phyloP scores from a whole-genome alignment of 64 coral and sea anemone genomes.

The Pocillopora verrucosa region DNA sequence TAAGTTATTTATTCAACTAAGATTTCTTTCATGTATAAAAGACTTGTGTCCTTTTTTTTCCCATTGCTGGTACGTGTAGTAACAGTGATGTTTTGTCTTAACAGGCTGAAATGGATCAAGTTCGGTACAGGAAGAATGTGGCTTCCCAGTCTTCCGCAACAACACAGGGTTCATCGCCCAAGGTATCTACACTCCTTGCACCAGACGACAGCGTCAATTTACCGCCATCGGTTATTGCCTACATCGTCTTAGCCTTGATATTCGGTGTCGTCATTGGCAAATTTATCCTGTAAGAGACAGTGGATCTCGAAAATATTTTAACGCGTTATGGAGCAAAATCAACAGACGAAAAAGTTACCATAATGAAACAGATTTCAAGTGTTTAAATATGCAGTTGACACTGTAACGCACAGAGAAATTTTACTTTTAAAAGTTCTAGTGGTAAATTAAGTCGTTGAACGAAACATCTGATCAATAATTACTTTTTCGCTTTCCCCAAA shows the following conservation, averaged over 20 bases:
- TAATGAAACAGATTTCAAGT: background rate
- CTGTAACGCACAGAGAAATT: background rate
- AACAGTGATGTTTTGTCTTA: background rate
- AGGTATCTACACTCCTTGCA: background rate
- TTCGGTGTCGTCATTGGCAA: conserved; percentile 54
- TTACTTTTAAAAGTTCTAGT: background rate
- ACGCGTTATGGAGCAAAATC: conserved; percentile 3
- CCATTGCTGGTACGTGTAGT: background rate
- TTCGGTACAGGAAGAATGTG: conserved; percentile 76
- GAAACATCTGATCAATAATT: background rate
- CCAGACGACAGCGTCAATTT: background rate
- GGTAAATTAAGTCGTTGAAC: conserved; percentile 6
- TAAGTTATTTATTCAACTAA: too few species aligned
- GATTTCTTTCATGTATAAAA: too few species aligned
- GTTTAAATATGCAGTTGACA: conserved; percentile 1
- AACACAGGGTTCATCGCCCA: background rate
- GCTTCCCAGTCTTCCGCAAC: background rate
- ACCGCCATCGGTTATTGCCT: conserved; percentile 30
- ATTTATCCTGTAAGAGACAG: conserved; percentile 44
- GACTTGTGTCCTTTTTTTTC: background rate
- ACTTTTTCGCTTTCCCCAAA: background rate
- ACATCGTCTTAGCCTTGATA: conserved; percentile 41
- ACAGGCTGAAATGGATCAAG: conserved; percentile 60
- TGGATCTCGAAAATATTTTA: conserved; percentile 2
- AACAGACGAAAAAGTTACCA: background rate